Conservation (phyloP, 2,888 invertebrate species). For the Folsomia manolachei region DNA sequence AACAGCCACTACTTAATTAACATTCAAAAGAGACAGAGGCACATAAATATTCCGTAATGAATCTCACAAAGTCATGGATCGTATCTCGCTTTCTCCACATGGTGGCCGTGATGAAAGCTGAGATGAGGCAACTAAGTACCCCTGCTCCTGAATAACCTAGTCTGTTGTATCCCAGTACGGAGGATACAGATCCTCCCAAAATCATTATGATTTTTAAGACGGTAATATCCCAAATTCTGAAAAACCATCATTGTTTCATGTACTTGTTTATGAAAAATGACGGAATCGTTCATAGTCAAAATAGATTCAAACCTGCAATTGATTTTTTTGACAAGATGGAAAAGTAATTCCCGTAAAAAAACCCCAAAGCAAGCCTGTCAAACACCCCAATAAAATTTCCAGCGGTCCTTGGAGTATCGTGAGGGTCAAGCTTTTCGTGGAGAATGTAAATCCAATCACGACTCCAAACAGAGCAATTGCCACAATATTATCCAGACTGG, state of each 20-base stretch:
- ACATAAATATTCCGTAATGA: too few species aligned
- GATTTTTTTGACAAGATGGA: slow-evolving; percentile 10
- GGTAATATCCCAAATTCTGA: slow-evolving; percentile 29
- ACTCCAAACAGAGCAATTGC: slow-evolving; percentile 72
- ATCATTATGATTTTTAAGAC: slow-evolving; percentile 70
- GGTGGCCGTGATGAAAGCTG: slow-evolving; percentile 76
- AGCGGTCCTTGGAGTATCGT: slow-evolving; percentile 42
- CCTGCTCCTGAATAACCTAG: slow-evolving; percentile 73
- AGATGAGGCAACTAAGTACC: slow-evolving; percentile 77
- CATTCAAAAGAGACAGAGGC: too few species aligned
- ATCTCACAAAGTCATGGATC: slow-evolving; percentile 26
- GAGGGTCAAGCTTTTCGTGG: slow-evolving; percentile 55
- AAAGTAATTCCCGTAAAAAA: slow-evolving; percentile 39
- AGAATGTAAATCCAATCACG: slow-evolving; percentile 64
- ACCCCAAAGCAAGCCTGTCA: slow-evolving; percentile 42
- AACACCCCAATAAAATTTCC: slow-evolving; percentile 41
- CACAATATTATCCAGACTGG: slow-evolving; percentile 72
- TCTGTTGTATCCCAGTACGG: slow-evolving; percentile 81
- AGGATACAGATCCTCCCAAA: slow-evolving; percentile 75
- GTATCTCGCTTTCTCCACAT: slow-evolving; percentile 62
- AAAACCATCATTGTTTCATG: too few species aligned
- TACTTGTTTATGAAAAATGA: too few species aligned
- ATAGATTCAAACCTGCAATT: too few species aligned
- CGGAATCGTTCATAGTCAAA: too few species aligned
- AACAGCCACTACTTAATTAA: too few species aligned